Evolutionary conservation across 1,140 invertebrate genomes (phyloP).

Genomic region (Formica selysi): DNA sequence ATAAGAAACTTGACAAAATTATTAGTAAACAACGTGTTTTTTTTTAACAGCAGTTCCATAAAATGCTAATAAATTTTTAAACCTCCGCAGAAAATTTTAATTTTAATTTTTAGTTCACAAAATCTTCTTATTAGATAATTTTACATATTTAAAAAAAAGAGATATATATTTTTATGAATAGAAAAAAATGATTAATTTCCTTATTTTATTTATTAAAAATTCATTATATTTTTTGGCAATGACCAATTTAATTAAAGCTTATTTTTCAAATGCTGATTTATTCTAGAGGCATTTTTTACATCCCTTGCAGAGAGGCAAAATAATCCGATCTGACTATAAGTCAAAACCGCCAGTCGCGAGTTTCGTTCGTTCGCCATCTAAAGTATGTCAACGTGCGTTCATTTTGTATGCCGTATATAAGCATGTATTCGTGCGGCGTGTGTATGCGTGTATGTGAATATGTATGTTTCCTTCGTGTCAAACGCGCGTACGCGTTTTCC

Average conservation of each 20-base stretch:
- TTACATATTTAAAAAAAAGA: no score
- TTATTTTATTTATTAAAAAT: neutral
- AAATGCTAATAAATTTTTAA: neutral
- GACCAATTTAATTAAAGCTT: constrained; percentile 21
- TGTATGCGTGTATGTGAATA: constrained; percentile 27
- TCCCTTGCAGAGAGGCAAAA: neutral
- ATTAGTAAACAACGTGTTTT: neutral
- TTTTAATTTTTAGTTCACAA: constrained; percentile 9
- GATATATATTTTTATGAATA: no score
- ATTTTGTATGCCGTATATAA: constrained; percentile 56
- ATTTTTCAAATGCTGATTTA: constrained; percentile 28
- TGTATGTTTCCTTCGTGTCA: constrained; percentile 35
- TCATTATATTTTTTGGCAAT: neutral
- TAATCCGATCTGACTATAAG: constrained; percentile 63
- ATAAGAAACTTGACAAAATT: neutral
- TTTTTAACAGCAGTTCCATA: neutral
- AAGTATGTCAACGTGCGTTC: constrained; percentile 48
- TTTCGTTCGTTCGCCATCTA: constrained; percentile 66
- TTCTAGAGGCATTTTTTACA: neutral
- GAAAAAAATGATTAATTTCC: neutral
- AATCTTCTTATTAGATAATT: neutral
- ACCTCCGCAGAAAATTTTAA: neutral
- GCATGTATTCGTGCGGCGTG: constrained; percentile 30
- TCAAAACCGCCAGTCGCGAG: constrained; percentile 68
- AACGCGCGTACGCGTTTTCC: constrained; percentile 41